phyloP scores from a whole-genome alignment of 2,888 invertebrate species.

The Spilosoma lubricipeda region DNA sequence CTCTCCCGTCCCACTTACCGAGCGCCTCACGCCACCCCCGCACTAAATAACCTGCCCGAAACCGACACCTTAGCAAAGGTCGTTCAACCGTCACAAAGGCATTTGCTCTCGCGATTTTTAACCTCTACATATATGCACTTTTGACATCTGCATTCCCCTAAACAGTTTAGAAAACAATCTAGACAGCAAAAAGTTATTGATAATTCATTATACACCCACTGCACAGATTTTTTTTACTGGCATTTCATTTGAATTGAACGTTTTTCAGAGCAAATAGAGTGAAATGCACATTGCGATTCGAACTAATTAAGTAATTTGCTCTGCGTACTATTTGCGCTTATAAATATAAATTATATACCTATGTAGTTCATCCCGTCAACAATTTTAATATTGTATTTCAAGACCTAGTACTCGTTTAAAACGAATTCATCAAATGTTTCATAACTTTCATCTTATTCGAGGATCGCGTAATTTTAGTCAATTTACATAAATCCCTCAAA shows the following conservation, averaged over 20 bases:
- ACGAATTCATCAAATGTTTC: not conserved
- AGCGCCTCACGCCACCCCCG: conserved; percentile 58
- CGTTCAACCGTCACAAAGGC: conserved; percentile 82
- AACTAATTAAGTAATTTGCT: conserved; percentile 5
- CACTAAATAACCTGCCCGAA: conserved; percentile 86
- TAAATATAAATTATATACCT: not conserved
- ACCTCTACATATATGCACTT: conserved; percentile 46
- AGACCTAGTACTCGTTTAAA: not conserved
- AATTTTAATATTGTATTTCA: not conserved
- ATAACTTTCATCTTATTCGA: conserved; percentile 19
- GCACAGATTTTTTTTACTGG: conserved; percentile 8
- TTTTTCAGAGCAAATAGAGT: conserved; percentile 13
- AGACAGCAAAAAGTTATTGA: conserved; percentile 15
- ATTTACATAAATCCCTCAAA: conserved; percentile 18
- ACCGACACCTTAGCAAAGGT: conserved; percentile 85
- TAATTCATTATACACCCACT: conserved; percentile 10
- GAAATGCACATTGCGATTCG: conserved; percentile 4
- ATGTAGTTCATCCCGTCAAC: not conserved
- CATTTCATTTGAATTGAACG: conserved; percentile 15
- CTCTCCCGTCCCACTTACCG: conserved; percentile 55
- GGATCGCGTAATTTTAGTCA: conserved; percentile 24
- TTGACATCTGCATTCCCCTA: conserved; percentile 12
- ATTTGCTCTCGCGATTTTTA: conserved; percentile 68
- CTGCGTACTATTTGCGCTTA: not conserved
- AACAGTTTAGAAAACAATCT: conserved; percentile 22